Evolutionary conservation across 2,113 vertebrate genomes (phyloP).

Genomic region (Pionites leucogaster): DNA sequence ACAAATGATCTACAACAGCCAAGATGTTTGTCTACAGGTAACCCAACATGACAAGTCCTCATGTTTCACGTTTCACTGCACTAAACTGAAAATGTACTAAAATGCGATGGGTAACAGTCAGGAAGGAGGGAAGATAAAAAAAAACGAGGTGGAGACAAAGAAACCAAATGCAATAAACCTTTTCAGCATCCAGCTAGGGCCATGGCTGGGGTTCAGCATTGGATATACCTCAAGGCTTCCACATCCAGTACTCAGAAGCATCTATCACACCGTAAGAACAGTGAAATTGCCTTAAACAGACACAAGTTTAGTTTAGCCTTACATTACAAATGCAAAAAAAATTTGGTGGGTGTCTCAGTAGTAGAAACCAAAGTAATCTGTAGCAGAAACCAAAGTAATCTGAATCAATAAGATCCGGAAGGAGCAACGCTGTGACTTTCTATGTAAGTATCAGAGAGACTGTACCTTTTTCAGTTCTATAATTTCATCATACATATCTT

Average conservation of each 20-base stretch:
- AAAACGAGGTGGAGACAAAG: background rate
- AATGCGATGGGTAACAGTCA: background rate
- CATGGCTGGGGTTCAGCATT: background rate
- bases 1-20: background rate
- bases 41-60: background rate
- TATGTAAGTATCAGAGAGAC: background rate
- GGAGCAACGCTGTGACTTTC: background rate
- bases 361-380: background rate
- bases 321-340: background rate
- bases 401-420: background rate
- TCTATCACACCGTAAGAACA: slow-evolving; percentile 1
- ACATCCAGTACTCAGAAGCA: slow-evolving; percentile 23
- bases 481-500: slow-evolving; percentile 95
- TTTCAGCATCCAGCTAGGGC: background rate
- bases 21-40: background rate
- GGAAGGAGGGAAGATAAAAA: background rate
- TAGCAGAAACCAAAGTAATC: background rate
- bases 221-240: slow-evolving; percentile 3
- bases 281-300: background rate
- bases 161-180: slow-evolving; percentile 2
- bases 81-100: background rate
- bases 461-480: slow-evolving; percentile 93
- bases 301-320: background rate
- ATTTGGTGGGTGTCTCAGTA: background rate
- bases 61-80: background rate